Base-by-base conservation (phyloP, 2,888 invertebrate genomes). In the Brachypalpus laphriformis region DNA sequence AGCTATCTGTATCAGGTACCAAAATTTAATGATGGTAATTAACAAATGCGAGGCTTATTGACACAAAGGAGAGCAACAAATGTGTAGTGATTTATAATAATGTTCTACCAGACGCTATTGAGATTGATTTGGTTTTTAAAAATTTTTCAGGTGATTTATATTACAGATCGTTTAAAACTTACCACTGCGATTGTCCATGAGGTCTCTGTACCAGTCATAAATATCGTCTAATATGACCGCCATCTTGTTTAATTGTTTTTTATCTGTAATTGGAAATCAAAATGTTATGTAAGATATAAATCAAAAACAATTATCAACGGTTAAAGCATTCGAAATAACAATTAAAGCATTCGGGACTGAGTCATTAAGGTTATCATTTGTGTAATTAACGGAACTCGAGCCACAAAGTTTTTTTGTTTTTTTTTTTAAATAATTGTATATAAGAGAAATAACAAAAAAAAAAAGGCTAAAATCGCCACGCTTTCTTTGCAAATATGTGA, bases 101-200 rank as follows among this genome's bases (percentile, higher is more conserved):
- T 31, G 14, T 37, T 57, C 16, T 8, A 22, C 7, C 16, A 18
- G 25, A 22, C 8, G 3, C 20, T 3, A 45, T 28, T 3, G 1
- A 28, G 45, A 34, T 34, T 9, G 28, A 28, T n/a, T n/a, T n/a
- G 9, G 25, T 42, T 54, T 28, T 31, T 6, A 76, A 57, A 47
- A 9, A 45, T 5, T n/a, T 11, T 11, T 1, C 37, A 66, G 22
- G 61, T 9, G 51, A 22, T 28, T 57, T 37, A 16, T 31, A 9
- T 59, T 28, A 16, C 11, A 25, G 14, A 14, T n/a, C n/a, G n/a
- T n/a, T n/a, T 49, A 42, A 54, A 57, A 93, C 94, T 94, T 92
- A 96, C 95, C 95, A 90, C 95, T 93, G 91, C 93, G 94, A 90
- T 94, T 95, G 92, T 95, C 94, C 94, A 96, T 94, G 88, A 95